Evolutionary conservation across 1,140 invertebrate species (phyloP).

Genomic region (Ooceraea biroi): DNA sequence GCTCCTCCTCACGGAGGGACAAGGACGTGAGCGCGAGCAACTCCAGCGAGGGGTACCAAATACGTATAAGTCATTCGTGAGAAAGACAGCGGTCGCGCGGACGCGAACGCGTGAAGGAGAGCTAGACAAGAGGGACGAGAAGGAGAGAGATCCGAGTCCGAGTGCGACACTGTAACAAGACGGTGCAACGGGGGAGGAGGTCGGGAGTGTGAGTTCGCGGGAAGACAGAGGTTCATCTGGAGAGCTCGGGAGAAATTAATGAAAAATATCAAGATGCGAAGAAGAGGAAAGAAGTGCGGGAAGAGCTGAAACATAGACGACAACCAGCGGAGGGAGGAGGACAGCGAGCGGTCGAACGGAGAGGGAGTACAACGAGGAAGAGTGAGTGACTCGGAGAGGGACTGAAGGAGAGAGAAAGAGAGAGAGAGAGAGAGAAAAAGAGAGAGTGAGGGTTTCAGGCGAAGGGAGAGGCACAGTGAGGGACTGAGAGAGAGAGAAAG

Average conservation of each 20-base stretch:
- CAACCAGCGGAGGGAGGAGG: neutral
- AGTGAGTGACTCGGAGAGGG: slow-evolving; percentile 40
- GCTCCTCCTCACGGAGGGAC: slow-evolving; percentile 13
- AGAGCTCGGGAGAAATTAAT: slow-evolving; percentile 60
- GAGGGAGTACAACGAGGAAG: slow-evolving; percentile 34
- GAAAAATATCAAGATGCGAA: slow-evolving; percentile 60
- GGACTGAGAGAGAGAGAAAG: slow-evolving; percentile 11
- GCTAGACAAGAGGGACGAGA: neutral
- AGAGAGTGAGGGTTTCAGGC: neutral
- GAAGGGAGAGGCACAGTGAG: slow-evolving; percentile 17
- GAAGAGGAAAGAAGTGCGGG: slow-evolving; percentile 17
- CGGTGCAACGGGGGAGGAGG: neutral
- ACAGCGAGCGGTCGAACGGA: slow-evolving; percentile 4
- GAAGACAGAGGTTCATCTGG: slow-evolving; percentile 10
- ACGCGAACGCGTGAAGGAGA: neutral
- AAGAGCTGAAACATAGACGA: slow-evolving; percentile 40
- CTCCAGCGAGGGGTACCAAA: slow-evolving; percentile 37
- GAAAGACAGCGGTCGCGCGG: slow-evolving; percentile 28
- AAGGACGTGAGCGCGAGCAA: slow-evolving; percentile 32
- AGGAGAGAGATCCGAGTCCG: slow-evolving; percentile 26
- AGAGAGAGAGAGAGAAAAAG: slow-evolving; percentile 1
- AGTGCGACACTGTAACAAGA: slow-evolving; percentile 17
- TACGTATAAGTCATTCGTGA: slow-evolving; percentile 28
- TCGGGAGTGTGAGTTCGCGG: neutral
- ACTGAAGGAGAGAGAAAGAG: neutral